phyloP scores from a whole-genome alignment of 2,888 invertebrate species.

The Brenthis daphne region DNA sequence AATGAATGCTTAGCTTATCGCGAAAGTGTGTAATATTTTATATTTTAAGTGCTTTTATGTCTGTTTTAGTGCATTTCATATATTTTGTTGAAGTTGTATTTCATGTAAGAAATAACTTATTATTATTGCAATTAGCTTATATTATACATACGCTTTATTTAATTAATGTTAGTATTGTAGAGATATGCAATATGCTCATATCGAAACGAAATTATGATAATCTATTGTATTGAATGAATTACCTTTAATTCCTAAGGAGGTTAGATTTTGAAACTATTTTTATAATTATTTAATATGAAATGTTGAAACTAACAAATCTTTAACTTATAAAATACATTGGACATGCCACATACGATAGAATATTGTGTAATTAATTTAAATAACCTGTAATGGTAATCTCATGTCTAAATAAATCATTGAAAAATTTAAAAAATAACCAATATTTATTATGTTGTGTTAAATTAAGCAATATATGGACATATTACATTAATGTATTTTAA shows the following conservation, averaged over 20 bases:
- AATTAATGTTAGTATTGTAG: not conserved
- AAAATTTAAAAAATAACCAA: too few relatives aligned
- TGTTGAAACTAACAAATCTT: not conserved
- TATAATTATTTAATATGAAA: constrained; percentile 5
- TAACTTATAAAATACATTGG: too few relatives aligned
- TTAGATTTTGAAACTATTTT: not conserved
- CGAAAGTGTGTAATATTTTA: not conserved
- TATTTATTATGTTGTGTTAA: too few relatives aligned
- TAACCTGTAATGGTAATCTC: too few relatives aligned
- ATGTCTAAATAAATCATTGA: too few relatives aligned
- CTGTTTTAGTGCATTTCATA: constrained; percentile 12
- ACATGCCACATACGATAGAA: too few relatives aligned
- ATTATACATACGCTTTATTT: constrained; percentile 5
- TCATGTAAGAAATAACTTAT: not conserved
- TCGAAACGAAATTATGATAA: not conserved
- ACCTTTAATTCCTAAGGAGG: not conserved
- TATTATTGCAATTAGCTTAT: not conserved
- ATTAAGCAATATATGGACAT: not conserved
- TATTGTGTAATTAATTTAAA: too few relatives aligned
- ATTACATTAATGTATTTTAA: not conserved
- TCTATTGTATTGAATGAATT: not conserved
- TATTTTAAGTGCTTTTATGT: constrained; percentile 1
- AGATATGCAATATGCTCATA: constrained; percentile 2
- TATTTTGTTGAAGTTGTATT: constrained; percentile 1
- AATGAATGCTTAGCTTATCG: not conserved